A percentile compares a stretch with the other conserved stretches of the same genome.
phyloP scores from a whole-genome alignment of 2,797 vertebrate species.

The Monodelphis domestica region DNA sequence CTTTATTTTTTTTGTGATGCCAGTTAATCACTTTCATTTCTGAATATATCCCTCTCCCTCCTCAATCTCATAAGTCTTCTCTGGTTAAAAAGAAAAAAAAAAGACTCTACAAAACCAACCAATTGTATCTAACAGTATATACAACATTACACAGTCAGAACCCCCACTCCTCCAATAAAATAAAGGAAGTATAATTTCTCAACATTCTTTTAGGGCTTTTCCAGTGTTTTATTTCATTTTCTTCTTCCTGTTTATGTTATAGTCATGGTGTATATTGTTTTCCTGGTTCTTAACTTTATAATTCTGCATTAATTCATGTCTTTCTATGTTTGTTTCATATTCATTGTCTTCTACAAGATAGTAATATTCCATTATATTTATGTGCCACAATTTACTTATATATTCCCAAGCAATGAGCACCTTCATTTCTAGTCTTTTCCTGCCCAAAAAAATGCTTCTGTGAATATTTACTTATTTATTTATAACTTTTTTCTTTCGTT shows the following conservation, averaged over 20 bases:
- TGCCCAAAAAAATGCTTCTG: neutral
- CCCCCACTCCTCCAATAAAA: neutral
- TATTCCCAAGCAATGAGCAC: neutral
- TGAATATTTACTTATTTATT: no score
- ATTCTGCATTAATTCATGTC: neutral
- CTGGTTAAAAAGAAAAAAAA: neutral
- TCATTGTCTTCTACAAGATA: neutral
- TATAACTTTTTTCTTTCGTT: neutral
- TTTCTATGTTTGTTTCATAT: neutral
- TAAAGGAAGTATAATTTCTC: neutral
- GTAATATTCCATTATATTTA: neutral
- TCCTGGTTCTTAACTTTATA: neutral
- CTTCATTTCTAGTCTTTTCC: neutral
- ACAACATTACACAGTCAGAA: neutral
- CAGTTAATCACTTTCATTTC: neutral
- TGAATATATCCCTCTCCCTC: neutral
- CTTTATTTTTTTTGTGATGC: constrained; percentile 16
- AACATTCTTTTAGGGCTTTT: neutral
- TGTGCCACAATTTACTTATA: neutral
- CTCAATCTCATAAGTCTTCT: neutral
- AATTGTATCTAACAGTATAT: neutral
- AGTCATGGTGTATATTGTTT: neutral
- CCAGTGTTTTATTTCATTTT: neutral
- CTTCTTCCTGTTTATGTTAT: neutral
- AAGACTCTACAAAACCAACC: neutral